A percentile compares a stretch with the other conserved stretches of the same genome.
Conservation (phyloP, 1,140 invertebrate genomes). For the Pteromalus puparum region DNA sequence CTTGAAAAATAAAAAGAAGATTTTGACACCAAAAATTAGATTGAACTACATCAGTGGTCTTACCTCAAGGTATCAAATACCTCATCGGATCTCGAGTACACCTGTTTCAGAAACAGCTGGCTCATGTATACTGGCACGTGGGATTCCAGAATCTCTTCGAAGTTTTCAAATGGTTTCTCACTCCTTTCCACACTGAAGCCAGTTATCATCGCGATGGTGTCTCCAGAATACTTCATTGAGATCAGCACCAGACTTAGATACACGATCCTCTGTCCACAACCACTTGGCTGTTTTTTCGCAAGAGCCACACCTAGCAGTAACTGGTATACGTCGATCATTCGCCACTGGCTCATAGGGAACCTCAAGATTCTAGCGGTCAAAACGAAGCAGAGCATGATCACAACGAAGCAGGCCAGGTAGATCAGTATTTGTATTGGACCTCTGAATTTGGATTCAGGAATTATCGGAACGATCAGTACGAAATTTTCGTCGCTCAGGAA, state of each 20-base stretch:
- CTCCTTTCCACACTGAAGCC: background rate
- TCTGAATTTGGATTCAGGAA: background rate
- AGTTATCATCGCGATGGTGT: background rate
- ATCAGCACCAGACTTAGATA: background rate
- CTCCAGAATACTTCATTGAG: slow-evolving; percentile 5
- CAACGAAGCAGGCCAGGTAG: background rate
- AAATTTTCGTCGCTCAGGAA: background rate
- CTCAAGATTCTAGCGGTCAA: background rate
- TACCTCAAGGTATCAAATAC: background rate
- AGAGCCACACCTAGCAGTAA: background rate
- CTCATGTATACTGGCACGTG: slow-evolving; percentile 9
- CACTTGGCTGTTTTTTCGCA: background rate
- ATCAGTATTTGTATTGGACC: background rate
- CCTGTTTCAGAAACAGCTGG: background rate
- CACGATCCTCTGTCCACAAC: background rate
- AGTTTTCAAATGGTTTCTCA: slow-evolving; percentile 24
- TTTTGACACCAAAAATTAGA: too few species aligned
- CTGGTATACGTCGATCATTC: background rate
- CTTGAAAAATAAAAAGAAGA: background rate
- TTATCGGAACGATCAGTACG: slow-evolving; percentile 5
- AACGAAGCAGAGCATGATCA: background rate
- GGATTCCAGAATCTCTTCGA: slow-evolving; percentile 9
- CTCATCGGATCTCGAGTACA: slow-evolving; percentile 21
- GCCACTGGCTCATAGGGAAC: background rate
- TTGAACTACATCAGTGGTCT: too few species aligned